phyloP scores from a whole-genome alignment of 2,113 vertebrate genomes.

The Chamaea fasciata region DNA sequence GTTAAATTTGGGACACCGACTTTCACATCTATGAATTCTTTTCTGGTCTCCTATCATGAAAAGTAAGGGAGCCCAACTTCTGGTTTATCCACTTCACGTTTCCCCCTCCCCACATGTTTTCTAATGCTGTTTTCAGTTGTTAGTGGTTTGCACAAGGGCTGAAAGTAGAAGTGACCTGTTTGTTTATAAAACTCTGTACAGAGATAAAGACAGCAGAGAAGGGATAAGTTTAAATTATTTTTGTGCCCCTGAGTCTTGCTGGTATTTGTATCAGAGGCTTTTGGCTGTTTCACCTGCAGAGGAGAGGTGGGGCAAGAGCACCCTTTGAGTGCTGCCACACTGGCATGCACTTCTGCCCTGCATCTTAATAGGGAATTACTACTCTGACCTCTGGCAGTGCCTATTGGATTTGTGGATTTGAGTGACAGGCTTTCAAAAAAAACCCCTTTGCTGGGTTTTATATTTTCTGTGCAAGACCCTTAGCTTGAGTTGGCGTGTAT shows the following conservation, averaged over 20 bases:
- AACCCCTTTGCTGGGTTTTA: not conserved
- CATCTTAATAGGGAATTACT: rapidly evolving
- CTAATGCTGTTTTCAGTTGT: not conserved
- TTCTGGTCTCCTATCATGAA: not conserved
- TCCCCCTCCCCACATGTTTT: not conserved
- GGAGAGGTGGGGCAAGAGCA: not conserved
- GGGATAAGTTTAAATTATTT: not conserved
- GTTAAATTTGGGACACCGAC: not conserved
- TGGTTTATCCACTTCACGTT: not conserved
- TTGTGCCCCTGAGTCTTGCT: not conserved
- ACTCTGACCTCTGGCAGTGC: not conserved
- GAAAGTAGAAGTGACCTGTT: not conserved
- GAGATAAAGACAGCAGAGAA: not conserved
- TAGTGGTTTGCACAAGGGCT: not conserved
- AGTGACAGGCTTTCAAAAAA: not conserved
- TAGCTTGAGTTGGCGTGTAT: not conserved
- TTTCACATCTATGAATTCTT: not conserved
- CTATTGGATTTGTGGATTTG: not conserved
- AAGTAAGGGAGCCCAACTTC: not conserved
- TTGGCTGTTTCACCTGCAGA: not conserved
- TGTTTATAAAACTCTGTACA: not conserved
- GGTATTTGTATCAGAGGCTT: not conserved
- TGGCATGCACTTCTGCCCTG: not conserved
- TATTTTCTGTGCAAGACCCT: not conserved
- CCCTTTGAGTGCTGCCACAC: not conserved